A percentile compares a stretch with the other conserved stretches of the same genome.
Conservation (phyloP, 2,888 invertebrate species). For the Drosophila atripex region DNA sequence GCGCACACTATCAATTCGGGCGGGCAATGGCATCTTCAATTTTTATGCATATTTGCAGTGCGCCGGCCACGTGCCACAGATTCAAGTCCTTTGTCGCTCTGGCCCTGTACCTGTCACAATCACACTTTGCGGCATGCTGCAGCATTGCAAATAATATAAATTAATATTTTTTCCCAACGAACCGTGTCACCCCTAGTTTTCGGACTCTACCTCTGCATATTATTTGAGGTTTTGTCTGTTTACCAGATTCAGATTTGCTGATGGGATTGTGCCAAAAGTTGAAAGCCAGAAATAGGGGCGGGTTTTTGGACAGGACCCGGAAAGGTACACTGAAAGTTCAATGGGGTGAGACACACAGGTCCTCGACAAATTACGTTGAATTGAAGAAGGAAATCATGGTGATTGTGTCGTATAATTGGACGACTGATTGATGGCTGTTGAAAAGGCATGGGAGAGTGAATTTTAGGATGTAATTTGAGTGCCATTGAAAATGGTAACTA, state of each 20-base stretch:
- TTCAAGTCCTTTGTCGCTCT: conserved; percentile 26
- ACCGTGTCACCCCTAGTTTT: conserved; percentile 23
- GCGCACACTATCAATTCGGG: conserved; percentile 70
- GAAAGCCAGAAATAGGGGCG: conserved; percentile 50
- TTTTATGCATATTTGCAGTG: conserved; percentile 75
- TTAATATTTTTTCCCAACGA: conserved; percentile 67
- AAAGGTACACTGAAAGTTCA: conserved; percentile 50
- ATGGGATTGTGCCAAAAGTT: conserved; percentile 65
- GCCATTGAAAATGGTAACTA: background rate
- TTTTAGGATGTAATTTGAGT: background rate
- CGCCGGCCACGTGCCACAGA: conserved; percentile 65
- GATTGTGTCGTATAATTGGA: conserved; percentile 30
- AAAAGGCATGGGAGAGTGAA: conserved; percentile 2
- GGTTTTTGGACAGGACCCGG: conserved; percentile 16
- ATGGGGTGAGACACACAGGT: conserved; percentile 11
- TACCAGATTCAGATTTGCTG: conserved; percentile 60
- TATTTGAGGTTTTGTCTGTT: conserved; percentile 68
- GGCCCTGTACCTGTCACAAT: conserved; percentile 79
- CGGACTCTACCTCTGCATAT: conserved; percentile 34
- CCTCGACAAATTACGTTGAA: background rate
- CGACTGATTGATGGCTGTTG: conserved; percentile 19
- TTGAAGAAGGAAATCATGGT: conserved; percentile 2
- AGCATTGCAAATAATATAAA: conserved; percentile 80
- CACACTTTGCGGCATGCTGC: conserved; percentile 79
- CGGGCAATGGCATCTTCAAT: conserved; percentile 68